These are phyloP conservation scores for Ypsolopha scabrella DNA, from an alignment of 2,888 invertebrate genomes.

Conservation along the genomic window DNA sequence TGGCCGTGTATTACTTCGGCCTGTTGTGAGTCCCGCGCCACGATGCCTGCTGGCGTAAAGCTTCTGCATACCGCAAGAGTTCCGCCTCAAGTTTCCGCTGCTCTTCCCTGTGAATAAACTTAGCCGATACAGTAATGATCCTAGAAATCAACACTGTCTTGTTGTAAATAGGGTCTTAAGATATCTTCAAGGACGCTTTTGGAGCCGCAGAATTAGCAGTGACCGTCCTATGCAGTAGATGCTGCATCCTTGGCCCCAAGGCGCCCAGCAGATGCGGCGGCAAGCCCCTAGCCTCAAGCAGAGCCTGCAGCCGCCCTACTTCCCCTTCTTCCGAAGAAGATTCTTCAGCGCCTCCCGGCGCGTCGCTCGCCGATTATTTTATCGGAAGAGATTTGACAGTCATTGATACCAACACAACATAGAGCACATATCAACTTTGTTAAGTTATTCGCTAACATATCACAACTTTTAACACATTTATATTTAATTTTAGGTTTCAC, in stretches of 20 bases:
- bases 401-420: too few relatives aligned
- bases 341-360: slow-evolving; percentile 57
- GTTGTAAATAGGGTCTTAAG: slow-evolving; percentile 15
- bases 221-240: slow-evolving; percentile 93
- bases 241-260: slow-evolving; percentile 96
- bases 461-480: too few relatives aligned
- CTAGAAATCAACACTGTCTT: slow-evolving; percentile 14
- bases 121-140: slow-evolving; percentile 10
- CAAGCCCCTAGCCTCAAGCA: slow-evolving; percentile 93
- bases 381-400: too few relatives aligned
- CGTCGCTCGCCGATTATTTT: slow-evolving; percentile 43
- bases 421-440: too few relatives aligned
- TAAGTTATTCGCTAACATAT: background rate
- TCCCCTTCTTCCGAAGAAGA: slow-evolving; percentile 87
- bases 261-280: slow-evolving; percentile 98
- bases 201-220: slow-evolving; percentile 79
- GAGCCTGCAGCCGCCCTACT: slow-evolving; percentile 93
- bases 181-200: slow-evolving; percentile 9
- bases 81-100: too few relatives aligned
- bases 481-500: too few relatives aligned
- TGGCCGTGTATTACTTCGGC: too few relatives aligned
- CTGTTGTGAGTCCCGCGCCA: too few relatives aligned
- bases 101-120: slow-evolving; percentile 8
- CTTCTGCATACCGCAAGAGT: too few relatives aligned
- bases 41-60: too few relatives aligned